Percentiles rank a stretch among this genome's conserved stretches.
phyloP scores from a whole-genome alignment of 2,797 vertebrate genomes.

The Oreonectes daqikongensis region DNA sequence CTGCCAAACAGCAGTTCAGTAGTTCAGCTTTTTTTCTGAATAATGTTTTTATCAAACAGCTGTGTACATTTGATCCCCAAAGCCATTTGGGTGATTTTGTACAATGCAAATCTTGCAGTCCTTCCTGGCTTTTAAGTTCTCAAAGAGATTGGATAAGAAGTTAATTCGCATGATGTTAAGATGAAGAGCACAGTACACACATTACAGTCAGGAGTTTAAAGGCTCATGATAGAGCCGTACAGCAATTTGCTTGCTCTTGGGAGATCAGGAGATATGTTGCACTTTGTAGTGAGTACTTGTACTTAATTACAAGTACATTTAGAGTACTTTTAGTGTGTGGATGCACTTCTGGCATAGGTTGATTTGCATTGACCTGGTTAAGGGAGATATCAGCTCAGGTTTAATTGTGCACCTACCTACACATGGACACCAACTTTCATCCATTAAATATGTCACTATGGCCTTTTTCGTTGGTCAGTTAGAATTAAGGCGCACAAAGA shows the following conservation, averaged over 20 bases:
- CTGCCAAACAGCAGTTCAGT: not conserved
- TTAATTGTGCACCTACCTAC: not conserved
- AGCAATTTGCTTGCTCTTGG: not conserved
- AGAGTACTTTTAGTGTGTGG: not conserved
- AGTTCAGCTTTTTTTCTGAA: not conserved
- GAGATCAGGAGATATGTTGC: not conserved
- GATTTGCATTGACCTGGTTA: not conserved
- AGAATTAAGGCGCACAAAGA: conserved; percentile 4
- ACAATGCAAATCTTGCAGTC: conserved; percentile 27
- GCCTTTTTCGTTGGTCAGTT: not conserved
- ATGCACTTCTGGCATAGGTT: not conserved
- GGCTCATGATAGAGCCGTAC: not conserved
- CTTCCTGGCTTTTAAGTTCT: conserved; percentile 25
- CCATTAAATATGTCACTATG: not conserved
- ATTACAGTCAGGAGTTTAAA: conserved; percentile 12
- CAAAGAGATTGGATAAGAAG: conserved; percentile 16
- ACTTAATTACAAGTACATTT: not conserved
- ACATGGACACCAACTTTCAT: not conserved
- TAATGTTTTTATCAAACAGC: conserved; percentile 1
- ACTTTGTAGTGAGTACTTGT: not conserved
- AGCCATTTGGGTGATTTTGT: conserved; percentile 21
- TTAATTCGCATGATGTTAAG: conserved; percentile 1
- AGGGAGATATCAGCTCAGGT: not conserved
- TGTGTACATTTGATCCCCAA: conserved; percentile 29
- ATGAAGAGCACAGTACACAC: not conserved